A percentile compares a stretch with the other conserved stretches of the same genome.
phyloP scores from a whole-genome alignment of 2,888 invertebrate genomes.

The Asteroscopus sphinx region DNA sequence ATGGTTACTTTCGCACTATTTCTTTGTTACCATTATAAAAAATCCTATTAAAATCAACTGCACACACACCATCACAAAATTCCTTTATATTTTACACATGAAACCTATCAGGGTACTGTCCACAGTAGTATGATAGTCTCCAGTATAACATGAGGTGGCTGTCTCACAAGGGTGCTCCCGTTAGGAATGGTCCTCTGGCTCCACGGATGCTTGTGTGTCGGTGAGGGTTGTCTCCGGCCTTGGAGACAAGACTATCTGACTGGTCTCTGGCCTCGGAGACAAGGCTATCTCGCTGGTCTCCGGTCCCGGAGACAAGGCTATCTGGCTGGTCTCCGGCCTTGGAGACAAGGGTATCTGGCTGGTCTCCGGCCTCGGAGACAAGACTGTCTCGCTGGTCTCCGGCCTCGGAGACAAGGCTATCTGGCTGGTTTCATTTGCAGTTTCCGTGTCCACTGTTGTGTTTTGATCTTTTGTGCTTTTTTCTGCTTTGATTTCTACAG shows the following conservation, averaged over 20 bases:
- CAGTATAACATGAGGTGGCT: constrained; percentile 38
- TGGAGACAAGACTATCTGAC: too few species aligned
- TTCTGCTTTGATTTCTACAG: constrained; percentile 37
- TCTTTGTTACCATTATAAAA: constrained; percentile 1
- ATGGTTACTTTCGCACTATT: too few species aligned
- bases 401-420: not conserved
- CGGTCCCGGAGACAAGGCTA: too few species aligned
- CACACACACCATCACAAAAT: constrained; percentile 11
- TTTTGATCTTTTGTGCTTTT: constrained; percentile 19
- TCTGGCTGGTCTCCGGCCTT: too few species aligned
- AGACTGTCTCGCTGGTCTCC: too few species aligned
- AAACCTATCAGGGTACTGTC: constrained; percentile 6
- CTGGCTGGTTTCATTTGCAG: constrained; percentile 2
- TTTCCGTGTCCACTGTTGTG: constrained; percentile 30
- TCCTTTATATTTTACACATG: constrained; percentile 14
- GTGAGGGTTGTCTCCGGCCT: constrained; percentile 36
- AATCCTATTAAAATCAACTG: constrained; percentile 13
- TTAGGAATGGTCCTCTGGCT: constrained; percentile 62
- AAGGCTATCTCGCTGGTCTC: too few species aligned
- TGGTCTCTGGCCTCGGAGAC: too few species aligned
- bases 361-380: too few species aligned
- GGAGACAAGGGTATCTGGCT: too few species aligned
- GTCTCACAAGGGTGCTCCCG: constrained; percentile 29
- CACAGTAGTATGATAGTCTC: constrained; percentile 42
- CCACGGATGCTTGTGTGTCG: constrained; percentile 21